phyloP scores from a whole-genome alignment of 2,888 invertebrate genomes.

The Drosophila quasianomalipes region DNA sequence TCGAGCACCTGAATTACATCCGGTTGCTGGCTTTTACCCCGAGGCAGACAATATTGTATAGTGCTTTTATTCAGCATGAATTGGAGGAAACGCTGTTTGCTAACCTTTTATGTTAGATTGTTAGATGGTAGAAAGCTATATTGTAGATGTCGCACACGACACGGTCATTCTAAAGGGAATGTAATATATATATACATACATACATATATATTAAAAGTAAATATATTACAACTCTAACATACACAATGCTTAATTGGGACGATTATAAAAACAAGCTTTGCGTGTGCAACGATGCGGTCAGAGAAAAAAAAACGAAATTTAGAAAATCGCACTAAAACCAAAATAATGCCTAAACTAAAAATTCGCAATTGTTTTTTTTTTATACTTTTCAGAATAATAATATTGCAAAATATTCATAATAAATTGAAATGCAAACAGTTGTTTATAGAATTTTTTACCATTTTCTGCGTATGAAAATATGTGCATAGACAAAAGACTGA shows the following conservation, averaged over 20 bases:
- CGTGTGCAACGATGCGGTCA: conserved; percentile 49
- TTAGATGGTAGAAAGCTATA: conserved; percentile 58
- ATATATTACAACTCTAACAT: background rate
- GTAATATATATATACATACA: too few relatives aligned
- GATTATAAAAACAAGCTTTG: conserved; percentile 45
- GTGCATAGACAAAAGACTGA: conserved; percentile 56
- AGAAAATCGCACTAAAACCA: background rate
- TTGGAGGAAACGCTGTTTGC: conserved; percentile 45
- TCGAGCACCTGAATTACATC: conserved; percentile 44
- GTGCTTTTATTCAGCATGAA: conserved; percentile 57
- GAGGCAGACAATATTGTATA: background rate
- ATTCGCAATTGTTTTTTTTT: too few relatives aligned
- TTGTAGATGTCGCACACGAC: conserved; percentile 58
- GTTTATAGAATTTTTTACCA: background rate
- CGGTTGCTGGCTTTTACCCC: conserved; percentile 19
- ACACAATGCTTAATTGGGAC: conserved; percentile 49
- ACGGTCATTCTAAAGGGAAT: conserved; percentile 44
- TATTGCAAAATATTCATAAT: background rate
- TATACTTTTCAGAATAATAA: too few relatives aligned
- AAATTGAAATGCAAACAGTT: background rate
- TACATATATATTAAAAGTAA: too few relatives aligned
- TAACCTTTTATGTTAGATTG: background rate
- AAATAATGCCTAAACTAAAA: too few relatives aligned
- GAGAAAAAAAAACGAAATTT: conserved; percentile 21
- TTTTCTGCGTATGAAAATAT: conserved; percentile 6